phyloP scores from a whole-genome alignment of 2,888 invertebrate genomes.

The Orchesellides sinensis region DNA sequence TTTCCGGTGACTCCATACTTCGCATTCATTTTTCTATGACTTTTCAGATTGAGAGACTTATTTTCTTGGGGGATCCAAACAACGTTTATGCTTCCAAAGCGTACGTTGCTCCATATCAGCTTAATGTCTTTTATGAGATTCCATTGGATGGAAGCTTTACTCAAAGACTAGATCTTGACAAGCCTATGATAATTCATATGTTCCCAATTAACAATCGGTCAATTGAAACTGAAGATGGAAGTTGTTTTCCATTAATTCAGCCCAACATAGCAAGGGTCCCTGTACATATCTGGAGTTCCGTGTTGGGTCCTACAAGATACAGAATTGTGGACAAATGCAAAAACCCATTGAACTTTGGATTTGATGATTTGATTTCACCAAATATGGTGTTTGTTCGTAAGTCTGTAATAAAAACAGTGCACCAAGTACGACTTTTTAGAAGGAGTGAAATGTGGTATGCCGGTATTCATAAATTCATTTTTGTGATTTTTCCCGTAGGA shows the following conservation, averaged over 20 bases:
- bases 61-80: constrained; percentile 32
- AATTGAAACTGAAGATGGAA: constrained; percentile 30
- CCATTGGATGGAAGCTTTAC: constrained; percentile 28
- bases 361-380: constrained; percentile 19
- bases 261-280: constrained; percentile 11
- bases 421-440: too few species aligned
- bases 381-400: constrained; percentile 38
- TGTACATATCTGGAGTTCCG: constrained; percentile 24
- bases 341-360: constrained; percentile 22
- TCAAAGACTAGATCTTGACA: neutral
- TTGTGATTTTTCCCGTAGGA: neutral
- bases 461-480: neutral
- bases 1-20: too few species aligned
- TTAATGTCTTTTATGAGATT: constrained; percentile 24
- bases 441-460: too few species aligned
- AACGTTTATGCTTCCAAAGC: constrained; percentile 17
- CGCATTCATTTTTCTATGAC: too few species aligned
- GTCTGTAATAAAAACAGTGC: neutral
- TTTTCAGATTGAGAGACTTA: constrained; percentile 23
- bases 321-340: constrained; percentile 16
- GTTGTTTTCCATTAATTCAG: constrained; percentile 29
- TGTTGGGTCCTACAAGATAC: constrained; percentile 15
- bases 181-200: constrained; percentile 34
- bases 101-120: constrained; percentile 6
- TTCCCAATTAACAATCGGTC: constrained; percentile 27